phyloP scores from a whole-genome alignment of 2,113 vertebrate genomes.

The Aptenodytes forsteri region DNA sequence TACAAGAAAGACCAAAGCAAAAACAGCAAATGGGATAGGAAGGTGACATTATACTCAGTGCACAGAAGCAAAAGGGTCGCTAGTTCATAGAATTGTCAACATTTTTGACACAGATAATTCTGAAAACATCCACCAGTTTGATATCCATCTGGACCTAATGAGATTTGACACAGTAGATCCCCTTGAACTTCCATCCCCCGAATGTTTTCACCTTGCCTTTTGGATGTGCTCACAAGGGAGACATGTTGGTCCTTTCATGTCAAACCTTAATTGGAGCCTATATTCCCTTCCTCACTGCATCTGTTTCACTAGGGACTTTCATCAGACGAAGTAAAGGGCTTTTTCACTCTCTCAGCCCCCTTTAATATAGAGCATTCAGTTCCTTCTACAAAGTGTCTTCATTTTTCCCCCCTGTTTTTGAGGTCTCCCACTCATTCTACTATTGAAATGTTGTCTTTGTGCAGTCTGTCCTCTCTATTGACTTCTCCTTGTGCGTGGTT shows the following conservation, averaged over 20 bases:
- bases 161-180: not conserved
- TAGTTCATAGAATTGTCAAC: conserved; percentile 39
- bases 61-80: not conserved
- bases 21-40: not conserved
- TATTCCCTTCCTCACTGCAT: conserved; percentile 33
- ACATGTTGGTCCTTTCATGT: conserved; percentile 37
- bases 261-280: conserved; percentile 50
- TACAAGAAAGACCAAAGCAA: not conserved
- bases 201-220: conserved; percentile 59
- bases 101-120: conserved; percentile 43
- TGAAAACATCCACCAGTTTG: conserved; percentile 43
- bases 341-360: conserved; percentile 7
- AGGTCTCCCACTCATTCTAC: conserved; percentile 10
- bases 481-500: not conserved
- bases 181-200: conserved; percentile 31
- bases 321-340: not conserved
- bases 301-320: conserved; percentile 56
- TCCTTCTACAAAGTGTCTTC: conserved; percentile 35
- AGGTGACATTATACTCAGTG: not conserved
- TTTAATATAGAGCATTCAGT: conserved; percentile 29
- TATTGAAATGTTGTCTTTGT: conserved; percentile 50
- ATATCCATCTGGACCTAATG: conserved; percentile 55
- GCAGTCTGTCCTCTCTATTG: conserved; percentile 12
- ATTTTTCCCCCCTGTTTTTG: not conserved
- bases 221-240: conserved; percentile 51